Percentiles rank a stretch among this genome's conserved stretches.
phyloP scores from a whole-genome alignment of 2,888 invertebrate species.

The Pocota personata region DNA sequence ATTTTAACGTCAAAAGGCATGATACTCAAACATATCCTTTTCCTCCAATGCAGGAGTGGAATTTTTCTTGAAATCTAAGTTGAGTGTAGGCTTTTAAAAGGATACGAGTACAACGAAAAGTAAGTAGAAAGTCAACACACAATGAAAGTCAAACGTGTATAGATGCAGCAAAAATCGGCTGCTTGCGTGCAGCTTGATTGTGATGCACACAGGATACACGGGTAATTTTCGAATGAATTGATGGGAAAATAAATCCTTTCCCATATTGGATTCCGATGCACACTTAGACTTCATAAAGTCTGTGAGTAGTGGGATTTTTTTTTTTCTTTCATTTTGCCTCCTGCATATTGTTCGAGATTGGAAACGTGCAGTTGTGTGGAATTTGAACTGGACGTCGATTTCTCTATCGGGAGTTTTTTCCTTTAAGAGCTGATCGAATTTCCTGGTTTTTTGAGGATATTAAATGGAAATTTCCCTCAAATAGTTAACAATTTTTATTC shows the following conservation, averaged over 20 bases:
- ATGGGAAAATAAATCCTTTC: background rate
- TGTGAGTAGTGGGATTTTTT: background rate
- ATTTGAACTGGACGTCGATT: background rate
- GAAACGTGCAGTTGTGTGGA: slow-evolving; percentile 8
- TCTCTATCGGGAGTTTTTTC: no score
- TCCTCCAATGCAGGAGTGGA: background rate
- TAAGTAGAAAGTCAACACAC: slow-evolving; percentile 9
- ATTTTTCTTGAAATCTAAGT: background rate
- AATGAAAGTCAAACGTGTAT: background rate
- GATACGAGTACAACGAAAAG: background rate
- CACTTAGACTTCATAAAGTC: background rate
- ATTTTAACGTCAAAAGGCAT: slow-evolving; percentile 32
- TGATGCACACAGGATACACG: slow-evolving; percentile 5
- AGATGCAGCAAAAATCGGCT: slow-evolving; percentile 14
- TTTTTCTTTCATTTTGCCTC: background rate
- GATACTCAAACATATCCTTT: slow-evolving; percentile 8
- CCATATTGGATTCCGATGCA: slow-evolving; percentile 28
- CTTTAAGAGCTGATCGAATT: no score
- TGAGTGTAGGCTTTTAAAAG: background rate
- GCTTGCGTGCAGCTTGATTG: background rate
- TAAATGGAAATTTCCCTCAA: no score
- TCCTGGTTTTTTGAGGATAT: no score
- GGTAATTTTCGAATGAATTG: slow-evolving; percentile 15
- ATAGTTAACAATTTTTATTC: no score
- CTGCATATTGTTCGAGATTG: slow-evolving; percentile 1